Conservation (phyloP, 2,888 invertebrate species). For the Pandemis heparana region DNA sequence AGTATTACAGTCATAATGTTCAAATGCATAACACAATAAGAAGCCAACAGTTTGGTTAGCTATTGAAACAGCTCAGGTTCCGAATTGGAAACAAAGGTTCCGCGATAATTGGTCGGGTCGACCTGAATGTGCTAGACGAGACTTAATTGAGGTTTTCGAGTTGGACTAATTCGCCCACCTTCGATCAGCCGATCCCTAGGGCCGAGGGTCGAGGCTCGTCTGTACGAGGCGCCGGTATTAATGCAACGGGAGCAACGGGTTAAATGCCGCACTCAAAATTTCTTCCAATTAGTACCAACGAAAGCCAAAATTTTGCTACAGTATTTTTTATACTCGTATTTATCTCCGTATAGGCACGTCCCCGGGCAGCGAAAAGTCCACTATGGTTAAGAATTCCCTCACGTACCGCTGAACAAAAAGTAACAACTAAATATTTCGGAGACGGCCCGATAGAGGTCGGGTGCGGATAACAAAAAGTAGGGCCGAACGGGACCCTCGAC, state of each 20-base stretch:
- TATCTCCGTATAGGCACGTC: slow-evolving; percentile 55
- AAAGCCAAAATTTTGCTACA: not conserved
- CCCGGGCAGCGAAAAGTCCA: slow-evolving; percentile 59
- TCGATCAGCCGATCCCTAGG: slow-evolving; percentile 72
- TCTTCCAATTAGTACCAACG: slow-evolving; percentile 26
- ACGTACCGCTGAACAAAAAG: slow-evolving; percentile 83
- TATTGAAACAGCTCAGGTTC: slow-evolving; percentile 60
- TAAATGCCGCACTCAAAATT: slow-evolving; percentile 65
- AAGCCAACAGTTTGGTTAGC: slow-evolving; percentile 39
- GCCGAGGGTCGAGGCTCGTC: slow-evolving; percentile 55
- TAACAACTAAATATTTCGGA: slow-evolving; percentile 85
- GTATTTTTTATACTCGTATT: slow-evolving; percentile 44
- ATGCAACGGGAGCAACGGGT: slow-evolving; percentile 60
- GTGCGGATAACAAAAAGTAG: slow-evolving; percentile 81
- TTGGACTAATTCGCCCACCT: slow-evolving; percentile 84
- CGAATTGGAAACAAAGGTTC: slow-evolving; percentile 79
- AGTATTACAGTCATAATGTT: not conserved
- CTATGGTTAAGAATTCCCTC: slow-evolving; percentile 79
- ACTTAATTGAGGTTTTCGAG: slow-evolving; percentile 86
- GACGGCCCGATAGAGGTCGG: slow-evolving; percentile 81
- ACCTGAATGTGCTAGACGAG: slow-evolving; percentile 83
- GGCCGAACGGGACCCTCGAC: slow-evolving; percentile 67
- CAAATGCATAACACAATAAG: slow-evolving; percentile 9
- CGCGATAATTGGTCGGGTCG: slow-evolving; percentile 84
- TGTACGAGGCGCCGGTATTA: slow-evolving; percentile 70